Evolutionary conservation across 53 echinoderm and acorn worm genomes (phyloP).

Genomic region (Hippasteria phrygiana): DNA sequence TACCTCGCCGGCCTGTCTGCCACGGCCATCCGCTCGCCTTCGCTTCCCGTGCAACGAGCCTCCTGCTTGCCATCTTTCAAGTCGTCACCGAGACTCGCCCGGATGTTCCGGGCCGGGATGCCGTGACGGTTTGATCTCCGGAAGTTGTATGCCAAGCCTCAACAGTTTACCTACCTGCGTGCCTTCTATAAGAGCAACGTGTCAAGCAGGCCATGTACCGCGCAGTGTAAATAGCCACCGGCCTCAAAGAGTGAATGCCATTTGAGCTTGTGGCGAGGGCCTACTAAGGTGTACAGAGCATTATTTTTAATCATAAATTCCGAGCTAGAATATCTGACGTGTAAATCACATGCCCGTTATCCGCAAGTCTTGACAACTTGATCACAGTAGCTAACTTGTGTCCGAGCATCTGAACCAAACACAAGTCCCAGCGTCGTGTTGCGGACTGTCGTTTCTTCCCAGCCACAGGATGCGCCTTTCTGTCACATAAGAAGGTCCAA

Average conservation of each 20-base stretch:
- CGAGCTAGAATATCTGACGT: constrained; percentile 12
- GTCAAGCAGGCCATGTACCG: not conserved
- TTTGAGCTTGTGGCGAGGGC: not conserved
- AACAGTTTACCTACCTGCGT: not conserved
- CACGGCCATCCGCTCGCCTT: not conserved
- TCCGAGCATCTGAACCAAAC: too few relatives aligned
- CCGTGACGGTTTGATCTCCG: constrained; percentile 44
- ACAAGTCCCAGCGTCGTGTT: too few relatives aligned
- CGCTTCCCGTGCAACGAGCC: not conserved
- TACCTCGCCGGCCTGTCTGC: not conserved
- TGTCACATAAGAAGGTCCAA: constrained; percentile 20
- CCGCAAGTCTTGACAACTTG: not conserved
- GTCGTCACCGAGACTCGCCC: constrained; percentile 57
- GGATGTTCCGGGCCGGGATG: constrained; percentile 65
- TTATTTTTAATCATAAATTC: not conserved
- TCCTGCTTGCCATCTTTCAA: constrained; percentile 35
- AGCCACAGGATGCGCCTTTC: not conserved
- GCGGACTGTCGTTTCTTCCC: not conserved
- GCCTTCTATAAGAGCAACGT: constrained; percentile 12
- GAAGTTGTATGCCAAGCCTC: constrained; percentile 24
- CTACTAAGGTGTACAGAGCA: not conserved
- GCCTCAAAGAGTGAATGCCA: not conserved
- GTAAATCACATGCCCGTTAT: not conserved
- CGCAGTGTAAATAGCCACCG: constrained; percentile 31
- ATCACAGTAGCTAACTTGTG: not conserved